Evolutionary conservation across 2,797 vertebrate genomes (phyloP), one percentile per base, ranked within the genome.

Genomic region (Euthynnus affinis): DNA sequence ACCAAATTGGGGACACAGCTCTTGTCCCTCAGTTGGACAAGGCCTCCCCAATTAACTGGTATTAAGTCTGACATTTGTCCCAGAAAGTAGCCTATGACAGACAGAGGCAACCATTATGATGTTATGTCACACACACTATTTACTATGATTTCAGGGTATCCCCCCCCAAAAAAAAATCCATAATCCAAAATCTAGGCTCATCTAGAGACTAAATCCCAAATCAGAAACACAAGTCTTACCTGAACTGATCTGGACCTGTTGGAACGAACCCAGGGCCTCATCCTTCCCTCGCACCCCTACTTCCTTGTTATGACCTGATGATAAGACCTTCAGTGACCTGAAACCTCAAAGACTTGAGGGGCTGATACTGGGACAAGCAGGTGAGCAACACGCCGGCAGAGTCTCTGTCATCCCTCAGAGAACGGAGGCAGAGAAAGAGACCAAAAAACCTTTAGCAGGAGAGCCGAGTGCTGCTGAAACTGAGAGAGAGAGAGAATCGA

Each of bases 191-290:
- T n/a, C n/a, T n/a, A n/a, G n/a, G n/a, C n/a, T n/a, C n/a, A n/a
- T n/a, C n/a, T n/a, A n/a, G n/a, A n/a, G n/a, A n/a, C n/a, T n/a
- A n/a, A n/a, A n/a, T n/a, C n/a, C n/a, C n/a, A n/a, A 7, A 18
- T 48, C 9, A 48, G 17, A 48, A 48, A 48, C 4, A 2, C 44
- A 48, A 18, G 6, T 48, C 88, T 87, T 84, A 94, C 93, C 91
- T 94, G 93, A 49, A 90, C 85, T 17, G 90, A 92, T 78, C 90
- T 87, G 87, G 84, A 92, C 82, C 91, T 85, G 82, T 62, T 88
- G 71, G 92, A 88, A 2, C 90, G 86, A 77, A 93, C 52, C 93
- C 93, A 94, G 55, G 93, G 88, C 88, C 91, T 93, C 93, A 92
- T 94, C 61, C 37, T 92, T 72, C 67, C 51, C 55, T 32, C 5